These are phyloP conservation scores for Sinentomon sp. DNA, from an alignment of 2,888 invertebrate genomes.

Conservation along the genomic window DNA sequence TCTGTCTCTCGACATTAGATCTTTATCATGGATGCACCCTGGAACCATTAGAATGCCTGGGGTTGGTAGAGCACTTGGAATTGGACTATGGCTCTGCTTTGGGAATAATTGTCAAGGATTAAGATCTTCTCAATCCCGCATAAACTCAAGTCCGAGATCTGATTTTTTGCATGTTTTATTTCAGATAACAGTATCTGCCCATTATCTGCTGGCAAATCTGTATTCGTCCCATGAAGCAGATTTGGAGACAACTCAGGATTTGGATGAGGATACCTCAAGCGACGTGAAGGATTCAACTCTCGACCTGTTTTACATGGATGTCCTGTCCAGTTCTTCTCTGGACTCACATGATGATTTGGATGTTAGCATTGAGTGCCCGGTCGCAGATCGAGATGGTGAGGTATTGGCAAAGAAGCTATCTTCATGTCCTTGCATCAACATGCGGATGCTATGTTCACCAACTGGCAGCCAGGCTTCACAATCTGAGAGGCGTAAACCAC, in stretches of 20 bases:
- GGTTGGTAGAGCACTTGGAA: too few species aligned
- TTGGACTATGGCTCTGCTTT: too few species aligned
- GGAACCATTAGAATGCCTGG: conserved; percentile 45
- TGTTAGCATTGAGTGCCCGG: conserved; percentile 16
- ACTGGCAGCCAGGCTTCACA: too few species aligned
- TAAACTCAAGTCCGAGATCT: not conserved
- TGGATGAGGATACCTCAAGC: conserved; percentile 23
- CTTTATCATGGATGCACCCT: conserved; percentile 28
- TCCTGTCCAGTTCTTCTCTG: too few species aligned
- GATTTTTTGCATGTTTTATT: conserved; percentile 3
- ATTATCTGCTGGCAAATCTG: conserved; percentile 63
- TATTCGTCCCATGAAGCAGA: conserved; percentile 56
- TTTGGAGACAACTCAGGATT: conserved; percentile 38
- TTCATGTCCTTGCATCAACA: too few species aligned
- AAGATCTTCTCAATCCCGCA: not conserved
- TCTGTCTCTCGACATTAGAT: too few species aligned
- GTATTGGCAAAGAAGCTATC: conserved; percentile 20
- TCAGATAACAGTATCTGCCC: conserved; percentile 60
- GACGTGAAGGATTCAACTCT: conserved; percentile 18
- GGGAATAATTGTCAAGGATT: too few species aligned
- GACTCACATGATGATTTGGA: conserved; percentile 24
- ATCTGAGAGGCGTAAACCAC: too few species aligned
- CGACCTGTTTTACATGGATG: too few species aligned
- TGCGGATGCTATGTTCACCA: too few species aligned
- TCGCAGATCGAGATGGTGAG: conserved; percentile 17